These are phyloP conservation scores for Astreopora myriophthalma DNA, from an alignment of 64 coral and sea anemone species.

Conservation along the genomic window DNA sequence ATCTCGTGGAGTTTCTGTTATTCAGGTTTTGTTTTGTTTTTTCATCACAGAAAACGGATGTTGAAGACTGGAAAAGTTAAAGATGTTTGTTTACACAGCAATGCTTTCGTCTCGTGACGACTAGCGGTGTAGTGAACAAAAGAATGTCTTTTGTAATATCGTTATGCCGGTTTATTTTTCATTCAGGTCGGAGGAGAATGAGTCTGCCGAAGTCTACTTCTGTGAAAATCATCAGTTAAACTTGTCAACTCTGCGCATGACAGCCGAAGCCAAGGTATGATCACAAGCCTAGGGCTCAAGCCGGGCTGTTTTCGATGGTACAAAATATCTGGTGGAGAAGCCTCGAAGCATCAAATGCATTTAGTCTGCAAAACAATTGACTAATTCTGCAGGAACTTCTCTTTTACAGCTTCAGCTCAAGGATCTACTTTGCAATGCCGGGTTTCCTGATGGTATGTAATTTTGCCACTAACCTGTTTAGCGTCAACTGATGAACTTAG, in stretches of 20 bases:
- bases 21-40: no score
- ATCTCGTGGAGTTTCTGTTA: no score
- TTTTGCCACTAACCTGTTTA: background rate
- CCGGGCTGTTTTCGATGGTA: background rate
- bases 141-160: background rate
- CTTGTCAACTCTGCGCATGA: slow-evolving; percentile 73
- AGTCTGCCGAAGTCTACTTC: slow-evolving; percentile 55
- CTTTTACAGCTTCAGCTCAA: slow-evolving; percentile 90
- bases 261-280: slow-evolving; percentile 74
- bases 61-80: no score
- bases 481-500: no score
- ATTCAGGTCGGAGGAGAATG: slow-evolving; percentile 61
- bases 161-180: background rate
- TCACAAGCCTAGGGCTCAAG: background rate
- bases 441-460: slow-evolving; percentile 92
- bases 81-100: no score
- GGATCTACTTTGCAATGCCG: slow-evolving; percentile 88
- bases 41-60: no score
- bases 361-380: no score
- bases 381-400: no score
- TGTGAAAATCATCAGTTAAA: slow-evolving; percentile 72
- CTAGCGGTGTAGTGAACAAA: no score
- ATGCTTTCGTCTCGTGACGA: no score
- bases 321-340: no score
- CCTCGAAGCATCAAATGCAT: no score